These are phyloP conservation scores for Andrena bicolor DNA, from an alignment of 2,888 invertebrate species.

Conservation along the genomic window DNA sequence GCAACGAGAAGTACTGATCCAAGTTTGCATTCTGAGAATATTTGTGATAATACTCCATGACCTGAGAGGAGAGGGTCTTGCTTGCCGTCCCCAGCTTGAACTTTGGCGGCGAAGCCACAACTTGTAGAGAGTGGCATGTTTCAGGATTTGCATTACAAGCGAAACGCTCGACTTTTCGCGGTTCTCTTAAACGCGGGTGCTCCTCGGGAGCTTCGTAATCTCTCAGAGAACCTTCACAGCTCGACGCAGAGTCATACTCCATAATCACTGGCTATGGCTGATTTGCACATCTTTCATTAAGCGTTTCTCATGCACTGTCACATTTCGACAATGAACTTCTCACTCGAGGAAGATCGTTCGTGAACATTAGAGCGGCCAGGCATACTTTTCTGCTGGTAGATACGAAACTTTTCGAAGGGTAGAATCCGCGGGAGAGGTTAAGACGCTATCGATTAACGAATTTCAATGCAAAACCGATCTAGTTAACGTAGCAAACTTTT, in stretches of 20 bases:
- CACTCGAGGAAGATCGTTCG: neutral
- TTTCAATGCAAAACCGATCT: neutral
- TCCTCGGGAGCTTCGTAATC: constrained; percentile 70
- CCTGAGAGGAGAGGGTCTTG: constrained; percentile 79
- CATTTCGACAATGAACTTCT: constrained; percentile 24
- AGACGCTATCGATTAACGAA: constrained; percentile 46
- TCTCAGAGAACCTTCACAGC: constrained; percentile 75
- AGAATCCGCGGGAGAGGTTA: constrained; percentile 40
- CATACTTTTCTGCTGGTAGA: constrained; percentile 14
- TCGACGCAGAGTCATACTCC: constrained; percentile 81
- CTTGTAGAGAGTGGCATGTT: constrained; percentile 59
- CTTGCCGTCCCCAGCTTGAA: constrained; percentile 50
- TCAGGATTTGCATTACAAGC: constrained; percentile 35
- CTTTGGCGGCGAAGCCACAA: constrained; percentile 49
- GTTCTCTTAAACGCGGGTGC: constrained; percentile 38
- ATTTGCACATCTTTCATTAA: constrained; percentile 44
- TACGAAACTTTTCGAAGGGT: neutral
- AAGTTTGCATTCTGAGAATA: constrained; percentile 89
- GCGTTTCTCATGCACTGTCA: constrained; percentile 43
- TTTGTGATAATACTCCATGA: constrained; percentile 89
- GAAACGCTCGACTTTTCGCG: constrained; percentile 43
- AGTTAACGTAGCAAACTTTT: constrained; percentile 21
- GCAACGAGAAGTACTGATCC: constrained; percentile 88
- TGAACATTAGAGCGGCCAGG: neutral
- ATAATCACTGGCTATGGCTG: constrained; percentile 66